Base-by-base conservation (phyloP, 1,140 invertebrate genomes). In the Drusus annulatus region DNA sequence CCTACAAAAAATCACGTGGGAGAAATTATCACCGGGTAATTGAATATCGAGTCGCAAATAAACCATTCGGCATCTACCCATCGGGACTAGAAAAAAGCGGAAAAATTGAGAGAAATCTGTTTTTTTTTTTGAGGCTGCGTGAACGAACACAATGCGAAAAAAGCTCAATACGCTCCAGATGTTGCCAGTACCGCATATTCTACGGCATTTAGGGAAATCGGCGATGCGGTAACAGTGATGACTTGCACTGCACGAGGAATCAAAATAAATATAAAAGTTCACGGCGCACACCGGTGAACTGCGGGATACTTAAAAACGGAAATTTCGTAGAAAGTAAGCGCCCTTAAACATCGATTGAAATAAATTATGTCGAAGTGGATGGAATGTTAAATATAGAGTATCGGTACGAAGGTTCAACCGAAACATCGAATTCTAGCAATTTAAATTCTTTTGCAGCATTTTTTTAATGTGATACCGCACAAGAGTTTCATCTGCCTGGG, bases 131-230 rank as follows among this genome's bases (percentile, higher is more conserved):
- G 54, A 16, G 13, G 62, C 62, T n/a, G 62, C 19, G 25, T 25
- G 21, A 63, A 63, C 6, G 16, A 63, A 63, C 17, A 69, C 65
- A 51, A 68, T 68, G 31, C n/a, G 13, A n/a, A 68, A 50, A 69
- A 50, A 45, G 50, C 36, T 45, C 36, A 36, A 69, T 69, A 69
- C 31, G 5, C 65, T 10, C 63, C 65, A 69, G 65, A 69, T 69
- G 65, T 69, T 36, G 45, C 65, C 65, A 69, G 45, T 51, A 21
- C 17, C 13, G 36, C 2, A 69, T 69, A 25, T 51, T 69, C 21
- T 69, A 69, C 31, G n/a, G 28, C 3, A 69, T 69, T 69, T 69
- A 69, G 65, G n/a, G 28, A 50, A 69, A 69, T 69, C 51, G 28
- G n/a, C 65, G 65, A 50, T 45, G 31, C 36, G 65, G 62, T 45